Evolutionary conservation across 2,888 invertebrate species (phyloP), one percentile per base, ranked within the genome.

Genomic region (Lamproptera curius): DNA sequence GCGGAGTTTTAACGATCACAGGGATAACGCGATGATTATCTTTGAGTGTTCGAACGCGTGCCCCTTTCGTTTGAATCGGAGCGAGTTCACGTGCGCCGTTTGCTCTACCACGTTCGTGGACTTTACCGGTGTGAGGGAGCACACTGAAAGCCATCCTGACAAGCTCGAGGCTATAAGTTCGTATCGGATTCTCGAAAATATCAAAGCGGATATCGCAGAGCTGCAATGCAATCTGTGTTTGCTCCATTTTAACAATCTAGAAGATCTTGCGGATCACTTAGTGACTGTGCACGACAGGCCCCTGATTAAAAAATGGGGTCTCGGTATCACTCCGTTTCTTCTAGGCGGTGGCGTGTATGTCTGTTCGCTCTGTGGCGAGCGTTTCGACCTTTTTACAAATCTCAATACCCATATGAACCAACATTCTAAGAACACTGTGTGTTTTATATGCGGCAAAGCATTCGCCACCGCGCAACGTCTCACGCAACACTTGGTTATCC

Each of bases 351-450:
- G 68, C 5, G 63, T 68, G 2, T 76, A 68, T 36, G 52, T 61
- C 0, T 87, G 86, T 50, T 65, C 69, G 0, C 62, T 71, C 38
- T 86, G 86, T 34, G 65, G 65, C 0, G 66, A 71, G 43, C 62
- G 57, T 2, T 87, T 81, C 34, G 70, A 72, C 2, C 50, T 78
- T 1, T 86, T 85, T 43, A 63, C 73, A 0, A 81, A 76, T 52
- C 56, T 86, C 2, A 85, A 85, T 49, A 73, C 61, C 0, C 86
- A 86, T 52, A 73, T 82, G 58, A 85, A 86, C 36, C 62, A 64
- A n/a, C 86, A 87, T 36, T 80, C 73, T 54, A 81, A 76, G 0
- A 75, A 80, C 36, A 75, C 76, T 37, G 76, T 86, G n/a, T 87
- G 86, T 40, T 74, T 69, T 15, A 67, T 70, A 33, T 87, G 86